These are phyloP conservation scores for Promerops cafer DNA, from an alignment of 2,113 vertebrate species.

Conservation along the genomic window DNA sequence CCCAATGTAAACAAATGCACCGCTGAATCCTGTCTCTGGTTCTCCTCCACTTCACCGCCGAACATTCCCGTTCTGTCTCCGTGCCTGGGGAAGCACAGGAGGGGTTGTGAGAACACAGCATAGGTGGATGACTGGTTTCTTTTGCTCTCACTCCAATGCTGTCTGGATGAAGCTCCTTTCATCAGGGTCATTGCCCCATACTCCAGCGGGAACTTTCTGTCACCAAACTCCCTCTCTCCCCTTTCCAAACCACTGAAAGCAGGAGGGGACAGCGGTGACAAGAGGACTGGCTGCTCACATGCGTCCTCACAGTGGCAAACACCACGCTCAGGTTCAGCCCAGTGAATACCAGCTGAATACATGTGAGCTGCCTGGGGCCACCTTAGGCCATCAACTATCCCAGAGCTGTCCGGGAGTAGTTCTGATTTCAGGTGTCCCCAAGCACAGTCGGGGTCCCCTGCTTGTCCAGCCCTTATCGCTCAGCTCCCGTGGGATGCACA, in stretches of 20 bases:
- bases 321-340: neutral
- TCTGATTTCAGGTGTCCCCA: neutral
- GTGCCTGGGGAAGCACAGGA: neutral
- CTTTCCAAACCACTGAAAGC: neutral
- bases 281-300: neutral
- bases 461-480: neutral
- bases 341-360: neutral
- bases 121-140: neutral
- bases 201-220: neutral
- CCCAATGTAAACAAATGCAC: neutral
- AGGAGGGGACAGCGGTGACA: neutral
- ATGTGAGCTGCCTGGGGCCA: fast-evolving
- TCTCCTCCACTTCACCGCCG: neutral
- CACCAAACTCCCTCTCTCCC: neutral
- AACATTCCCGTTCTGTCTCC: neutral
- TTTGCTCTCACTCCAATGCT: neutral
- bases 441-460: fast-evolving
- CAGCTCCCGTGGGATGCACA: fast-evolving
- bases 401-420: neutral
- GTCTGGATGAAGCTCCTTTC: neutral
- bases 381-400: neutral
- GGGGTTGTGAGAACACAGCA: neutral
- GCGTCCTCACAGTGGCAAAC: neutral
- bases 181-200: neutral
- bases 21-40: neutral